These are phyloP conservation scores for Papilio polytes DNA, from an alignment of 1,140 invertebrate species.

Conservation along the genomic window DNA sequence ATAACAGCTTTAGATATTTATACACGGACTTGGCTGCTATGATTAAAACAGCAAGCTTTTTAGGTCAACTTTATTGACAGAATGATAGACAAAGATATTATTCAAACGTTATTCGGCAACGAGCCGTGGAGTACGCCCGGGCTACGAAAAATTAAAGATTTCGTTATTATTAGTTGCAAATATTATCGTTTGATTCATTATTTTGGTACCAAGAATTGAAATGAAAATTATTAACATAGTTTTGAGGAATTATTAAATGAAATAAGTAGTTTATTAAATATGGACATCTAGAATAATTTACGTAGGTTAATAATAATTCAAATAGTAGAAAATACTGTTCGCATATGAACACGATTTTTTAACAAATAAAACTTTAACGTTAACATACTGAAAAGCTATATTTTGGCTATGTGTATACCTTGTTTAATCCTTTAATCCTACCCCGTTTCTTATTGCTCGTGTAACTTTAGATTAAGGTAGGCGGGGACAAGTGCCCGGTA, in stretches of 20 bases:
- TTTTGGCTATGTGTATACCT: neutral
- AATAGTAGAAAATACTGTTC: neutral
- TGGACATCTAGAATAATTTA: too few relatives aligned
- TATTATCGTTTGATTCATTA: neutral
- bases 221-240: too few relatives aligned
- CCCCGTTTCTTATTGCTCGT: neutral
- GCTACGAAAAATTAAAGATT: neutral
- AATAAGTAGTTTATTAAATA: too few relatives aligned
- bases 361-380: neutral
- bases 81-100: constrained; percentile 20
- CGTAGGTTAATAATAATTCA: too few relatives aligned
- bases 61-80: constrained; percentile 33
- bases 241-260: too few relatives aligned
- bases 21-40: neutral
- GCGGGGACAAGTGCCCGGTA: neutral
- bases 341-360: neutral
- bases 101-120: neutral
- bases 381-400: neutral
- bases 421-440: constrained; percentile 1
- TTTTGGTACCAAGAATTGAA: neutral
- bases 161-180: neutral
- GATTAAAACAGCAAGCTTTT: constrained; percentile 14
- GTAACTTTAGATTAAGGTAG: constrained; percentile 16
- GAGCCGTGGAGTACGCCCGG: neutral
- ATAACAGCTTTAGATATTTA: neutral